These are phyloP conservation scores for Poecilia velifera DNA, from an alignment of 2,797 vertebrate species.

Conservation along the genomic window DNA sequence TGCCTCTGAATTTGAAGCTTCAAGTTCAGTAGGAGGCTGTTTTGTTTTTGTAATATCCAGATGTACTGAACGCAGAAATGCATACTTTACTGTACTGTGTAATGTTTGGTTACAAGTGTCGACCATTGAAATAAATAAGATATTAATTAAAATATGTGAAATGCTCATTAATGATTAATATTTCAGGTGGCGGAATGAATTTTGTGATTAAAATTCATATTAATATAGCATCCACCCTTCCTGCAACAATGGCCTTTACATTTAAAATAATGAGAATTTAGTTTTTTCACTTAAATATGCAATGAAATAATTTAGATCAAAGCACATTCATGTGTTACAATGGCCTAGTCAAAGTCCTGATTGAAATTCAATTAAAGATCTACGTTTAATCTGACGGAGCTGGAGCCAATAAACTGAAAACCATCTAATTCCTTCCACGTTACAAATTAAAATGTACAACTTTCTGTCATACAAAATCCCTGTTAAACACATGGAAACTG, in stretches of 20 bases:
- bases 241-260: not conserved
- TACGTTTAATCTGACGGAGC: not conserved
- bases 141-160: slow-evolving; percentile 27
- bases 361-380: not conserved
- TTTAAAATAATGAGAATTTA: not conserved
- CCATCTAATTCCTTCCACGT: not conserved
- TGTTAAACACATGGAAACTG: not conserved
- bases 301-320: no score
- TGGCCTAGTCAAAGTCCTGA: not conserved
- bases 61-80: slow-evolving; percentile 21
- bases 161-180: no score
- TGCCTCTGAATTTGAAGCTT: not conserved
- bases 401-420: not conserved
- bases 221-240: not conserved
- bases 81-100: slow-evolving; percentile 27
- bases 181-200: not conserved
- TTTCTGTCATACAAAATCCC: not conserved
- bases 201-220: not conserved
- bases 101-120: slow-evolving; percentile 26
- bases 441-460: not conserved
- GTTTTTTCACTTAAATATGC: no score
- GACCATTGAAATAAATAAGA: slow-evolving; percentile 57
- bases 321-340: not conserved
- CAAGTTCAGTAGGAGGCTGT: not conserved
- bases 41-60: not conserved